These are phyloP conservation scores for Ormyrus pomaceus DNA, from an alignment of 2,888 invertebrate genomes.

Conservation along the genomic window DNA sequence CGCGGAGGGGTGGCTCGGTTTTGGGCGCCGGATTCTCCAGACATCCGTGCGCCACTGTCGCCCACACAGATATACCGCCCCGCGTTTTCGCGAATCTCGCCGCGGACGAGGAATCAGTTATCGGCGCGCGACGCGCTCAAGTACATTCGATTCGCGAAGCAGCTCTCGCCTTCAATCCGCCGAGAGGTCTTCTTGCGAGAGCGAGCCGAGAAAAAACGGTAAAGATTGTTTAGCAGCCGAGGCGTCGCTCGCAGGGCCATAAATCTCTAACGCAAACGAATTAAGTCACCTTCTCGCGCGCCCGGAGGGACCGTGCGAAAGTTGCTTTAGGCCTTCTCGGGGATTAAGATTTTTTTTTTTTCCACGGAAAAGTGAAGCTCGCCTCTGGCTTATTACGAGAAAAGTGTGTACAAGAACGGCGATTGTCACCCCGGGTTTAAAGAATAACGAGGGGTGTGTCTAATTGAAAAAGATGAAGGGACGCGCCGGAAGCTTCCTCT, in stretches of 20 bases:
- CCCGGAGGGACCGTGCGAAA: slow-evolving; percentile 44
- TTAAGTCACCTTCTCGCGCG: slow-evolving; percentile 61
- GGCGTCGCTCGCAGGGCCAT: slow-evolving; percentile 38
- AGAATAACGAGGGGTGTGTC: too few species aligned
- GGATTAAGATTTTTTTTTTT: slow-evolving; percentile 46
- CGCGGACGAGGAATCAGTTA: not conserved
- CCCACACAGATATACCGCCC: too few species aligned
- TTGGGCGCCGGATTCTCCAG: too few species aligned
- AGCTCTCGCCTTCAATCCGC: not conserved
- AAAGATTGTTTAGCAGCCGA: not conserved
- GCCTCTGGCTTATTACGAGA: slow-evolving; percentile 11
- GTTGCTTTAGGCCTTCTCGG: slow-evolving; percentile 14
- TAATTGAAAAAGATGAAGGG: slow-evolving; percentile 2
- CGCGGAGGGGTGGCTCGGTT: slow-evolving; percentile 38
- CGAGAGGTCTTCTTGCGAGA: too few species aligned
- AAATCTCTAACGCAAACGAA: slow-evolving; percentile 62
- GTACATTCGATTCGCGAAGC: not conserved
- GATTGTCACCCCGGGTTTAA: slow-evolving; percentile 23
- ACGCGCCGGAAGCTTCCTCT: not conserved
- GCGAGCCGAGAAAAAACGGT: not conserved
- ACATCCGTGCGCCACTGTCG: too few species aligned
- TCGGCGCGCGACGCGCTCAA: not conserved
- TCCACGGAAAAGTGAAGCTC: not conserved
- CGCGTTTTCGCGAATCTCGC: too few species aligned
- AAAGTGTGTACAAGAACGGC: not conserved